These are phyloP conservation scores for Schlechtendalia chinensis DNA, from an alignment of 1,140 invertebrate genomes.

Conservation along the genomic window DNA sequence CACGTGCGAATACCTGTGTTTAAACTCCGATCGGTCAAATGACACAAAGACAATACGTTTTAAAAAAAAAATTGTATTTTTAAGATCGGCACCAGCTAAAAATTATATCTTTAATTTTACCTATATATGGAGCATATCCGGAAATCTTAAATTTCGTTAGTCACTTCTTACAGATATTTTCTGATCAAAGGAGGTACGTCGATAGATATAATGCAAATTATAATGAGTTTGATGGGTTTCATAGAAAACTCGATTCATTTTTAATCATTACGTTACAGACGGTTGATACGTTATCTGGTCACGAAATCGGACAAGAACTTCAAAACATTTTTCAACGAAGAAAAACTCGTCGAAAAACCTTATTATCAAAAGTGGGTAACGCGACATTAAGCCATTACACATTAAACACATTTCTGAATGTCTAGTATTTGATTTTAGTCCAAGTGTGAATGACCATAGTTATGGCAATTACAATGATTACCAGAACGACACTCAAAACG, in stretches of 20 bases:
- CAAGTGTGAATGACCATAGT: not conserved
- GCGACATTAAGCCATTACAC: not conserved
- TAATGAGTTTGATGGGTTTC: not conserved
- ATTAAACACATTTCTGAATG: not conserved
- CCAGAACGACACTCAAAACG: conserved; percentile 25
- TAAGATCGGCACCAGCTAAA: too few species aligned
- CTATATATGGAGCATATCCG: too few species aligned
- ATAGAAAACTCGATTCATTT: not conserved
- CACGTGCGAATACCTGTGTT: too few species aligned
- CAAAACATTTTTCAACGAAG: conserved; percentile 45
- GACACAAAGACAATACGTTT: too few species aligned
- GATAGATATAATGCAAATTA: too few species aligned
- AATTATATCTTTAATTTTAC: too few species aligned
- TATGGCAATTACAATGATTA: conserved; percentile 21
- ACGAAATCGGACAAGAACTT: conserved; percentile 41
- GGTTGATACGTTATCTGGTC: conserved; percentile 31
- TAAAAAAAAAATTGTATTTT: too few species aligned
- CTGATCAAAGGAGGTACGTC: too few species aligned
- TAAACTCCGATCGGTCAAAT: too few species aligned
- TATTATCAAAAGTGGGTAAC: conserved; percentile 8
- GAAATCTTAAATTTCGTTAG: too few species aligned
- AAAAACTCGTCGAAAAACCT: conserved; percentile 31
- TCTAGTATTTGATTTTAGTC: not conserved
- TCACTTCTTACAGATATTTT: too few species aligned
- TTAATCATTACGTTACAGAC: not conserved